These are phyloP conservation scores for Abrostola tripartita DNA, from an alignment of 2,888 invertebrate genomes.

Conservation along the genomic window DNA sequence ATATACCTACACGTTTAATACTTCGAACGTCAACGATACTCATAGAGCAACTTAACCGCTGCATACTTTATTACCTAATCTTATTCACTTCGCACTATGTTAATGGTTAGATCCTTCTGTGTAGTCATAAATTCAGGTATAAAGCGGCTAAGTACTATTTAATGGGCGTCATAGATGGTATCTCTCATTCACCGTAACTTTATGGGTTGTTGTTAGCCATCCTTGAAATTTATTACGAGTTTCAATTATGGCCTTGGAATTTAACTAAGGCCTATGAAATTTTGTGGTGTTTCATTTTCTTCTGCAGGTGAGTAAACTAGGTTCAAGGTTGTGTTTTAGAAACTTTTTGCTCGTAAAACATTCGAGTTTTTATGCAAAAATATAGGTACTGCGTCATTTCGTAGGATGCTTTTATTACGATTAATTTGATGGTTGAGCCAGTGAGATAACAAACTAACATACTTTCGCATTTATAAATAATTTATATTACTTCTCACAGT, in stretches of 20 bases:
- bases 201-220: slow-evolving; percentile 67
- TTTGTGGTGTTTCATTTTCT: slow-evolving; percentile 9
- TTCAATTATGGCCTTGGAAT: slow-evolving; percentile 31
- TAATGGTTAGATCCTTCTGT: slow-evolving; percentile 72
- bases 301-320: too few species aligned
- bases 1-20: too few species aligned
- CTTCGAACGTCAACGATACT: too few species aligned
- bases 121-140: slow-evolving; percentile 72
- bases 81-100: slow-evolving; percentile 66
- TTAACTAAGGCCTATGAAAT: slow-evolving; percentile 15
- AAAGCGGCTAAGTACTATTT: slow-evolving; percentile 70
- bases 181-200: slow-evolving; percentile 62
- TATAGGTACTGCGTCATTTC: too few species aligned
- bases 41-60: not conserved
- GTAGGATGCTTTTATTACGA: too few species aligned
- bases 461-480: too few species aligned
- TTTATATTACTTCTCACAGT: too few species aligned
- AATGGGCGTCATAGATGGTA: slow-evolving; percentile 63
- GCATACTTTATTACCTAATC: slow-evolving; percentile 44
- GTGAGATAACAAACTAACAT: too few species aligned
- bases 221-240: slow-evolving; percentile 47
- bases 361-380: too few species aligned
- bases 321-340: too few species aligned
- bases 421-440: too few species aligned
- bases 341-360: too few species aligned